These are phyloP conservation scores for Numenius phaeopus DNA, from an alignment of 2,797 vertebrate genomes.

Conservation along the genomic window DNA sequence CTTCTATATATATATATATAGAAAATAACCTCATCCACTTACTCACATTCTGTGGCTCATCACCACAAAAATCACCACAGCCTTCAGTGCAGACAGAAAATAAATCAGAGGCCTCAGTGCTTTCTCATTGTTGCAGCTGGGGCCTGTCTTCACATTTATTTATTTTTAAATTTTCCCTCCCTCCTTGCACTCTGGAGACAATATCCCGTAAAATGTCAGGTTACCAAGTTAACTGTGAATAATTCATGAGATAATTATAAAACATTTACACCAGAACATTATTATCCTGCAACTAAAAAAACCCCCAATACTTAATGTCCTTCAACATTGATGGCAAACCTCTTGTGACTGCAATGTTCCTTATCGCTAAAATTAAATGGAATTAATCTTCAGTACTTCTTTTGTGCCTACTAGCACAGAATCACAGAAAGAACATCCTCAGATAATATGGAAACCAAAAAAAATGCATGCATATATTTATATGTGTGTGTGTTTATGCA, in stretches of 20 bases:
- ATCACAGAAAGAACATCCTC: not conserved
- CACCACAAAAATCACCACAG: constrained; percentile 30
- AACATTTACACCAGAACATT: constrained; percentile 79
- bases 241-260: constrained; percentile 83
- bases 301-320: constrained; percentile 17
- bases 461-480: not conserved
- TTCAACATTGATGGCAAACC: constrained; percentile 51
- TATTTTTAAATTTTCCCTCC: constrained; percentile 64
- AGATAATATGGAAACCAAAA: not conserved
- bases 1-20: constrained; percentile 35
- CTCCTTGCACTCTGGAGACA: constrained; percentile 53
- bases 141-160: constrained; percentile 68
- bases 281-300: constrained; percentile 69
- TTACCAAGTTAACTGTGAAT: constrained; percentile 81
- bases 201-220: constrained; percentile 72
- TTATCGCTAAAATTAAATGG: constrained; percentile 37
- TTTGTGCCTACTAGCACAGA: not conserved
- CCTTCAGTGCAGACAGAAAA: constrained; percentile 56
- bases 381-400: not conserved
- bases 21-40: constrained; percentile 58
- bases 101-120: constrained; percentile 66
- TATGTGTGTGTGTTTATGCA: not conserved
- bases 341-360: not conserved
- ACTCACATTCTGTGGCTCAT: constrained; percentile 65
- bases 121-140: constrained; percentile 71